Base-by-base conservation (phyloP, 2,888 invertebrate genomes). In the Lasiommata megera region DNA sequence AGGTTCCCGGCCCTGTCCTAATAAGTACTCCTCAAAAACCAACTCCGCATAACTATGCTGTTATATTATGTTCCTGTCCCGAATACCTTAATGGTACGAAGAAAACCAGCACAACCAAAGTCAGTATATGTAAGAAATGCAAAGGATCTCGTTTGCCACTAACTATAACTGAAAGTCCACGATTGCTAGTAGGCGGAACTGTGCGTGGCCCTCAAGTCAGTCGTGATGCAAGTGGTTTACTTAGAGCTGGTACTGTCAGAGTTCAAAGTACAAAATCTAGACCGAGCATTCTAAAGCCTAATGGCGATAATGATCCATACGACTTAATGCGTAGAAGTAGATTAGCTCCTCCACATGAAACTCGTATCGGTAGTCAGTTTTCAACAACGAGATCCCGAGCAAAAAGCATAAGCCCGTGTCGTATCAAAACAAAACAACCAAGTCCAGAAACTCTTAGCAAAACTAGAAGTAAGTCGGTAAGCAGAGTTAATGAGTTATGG, bases 321-420 rank as follows among this genome's bases (percentile, higher is more conserved):
- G 96, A 96, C 80, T 92, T 95, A 66, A 95, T 96, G 95, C 92
- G 96, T 71, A 92, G 96, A 65, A 95, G 94, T 66, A 92, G 96
- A 58, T 80, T 96, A 56, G 88, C 93, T 34, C 94, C 95, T 47
- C 94, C 95, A 67, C 83, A 80, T 82, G 91, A 88, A 88, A 77
- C 88, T 85, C 90, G 84, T 57, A 85, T 88, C 59, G 92, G 88
- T 60, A 92, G 90, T 75, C 91, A 92, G 60, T 92, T 92, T 74
- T 82, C 88, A 23, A 84, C 88, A 8, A 82, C 85, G 23, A 76
- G 92, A 65, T 90, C 88, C 64, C 78, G 92, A 60, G 92, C 92
- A 29, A 93, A 92, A 79, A 93, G 92, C 71, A 89, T 91, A 57
- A 93, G 92, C 67, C 93, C 93, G 14, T 90, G 88, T 65, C 85